Base-by-base conservation (phyloP, 2,113 vertebrate genomes). In the Tragelaphus scriptus region DNA sequence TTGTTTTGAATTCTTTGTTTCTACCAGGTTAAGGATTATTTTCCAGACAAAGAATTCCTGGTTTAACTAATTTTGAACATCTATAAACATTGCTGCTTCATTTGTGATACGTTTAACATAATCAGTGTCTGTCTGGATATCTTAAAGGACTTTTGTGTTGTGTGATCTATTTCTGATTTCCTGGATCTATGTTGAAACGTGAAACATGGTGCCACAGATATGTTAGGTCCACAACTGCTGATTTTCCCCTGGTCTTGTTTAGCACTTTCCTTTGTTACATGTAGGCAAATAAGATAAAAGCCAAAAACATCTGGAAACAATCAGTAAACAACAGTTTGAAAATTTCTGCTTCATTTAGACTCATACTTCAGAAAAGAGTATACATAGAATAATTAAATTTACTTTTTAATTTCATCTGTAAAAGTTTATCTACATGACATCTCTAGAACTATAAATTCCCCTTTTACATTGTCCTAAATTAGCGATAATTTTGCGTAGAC, bases 281-380 rank as follows among this genome's bases (percentile, higher is more conserved):
- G 16, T 49, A 75, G 88, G 94, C 63, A 95, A 79, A 91, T 85
- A 86, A 97, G 81, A 44, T 26, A 82, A 68, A 89, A 97, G 59
- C 53, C 68, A 92, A 71, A 51, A 92, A 95, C 93, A 98, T 98
- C 96, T 97, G 98, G 97, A 96, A 97, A 93, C 68, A 59, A 94
- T 98, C 95, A 96, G 94, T 75, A 96, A 92, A 95, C 36, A 98
- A 86, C 84, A 96, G 93, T 89, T 98, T 86, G 96, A 94, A 95
- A 94, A 95, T 96, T 96, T 97, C 96, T 97, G 91, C 93, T 95
- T 97, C 96, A 89, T 94, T 97, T 97, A 92, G 44, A 91, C 23
- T 77, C 91, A 94, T 85, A 80, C 56, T 94, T 98, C 82, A 95
- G 82, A 89, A 97, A 98, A 94, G 56, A 88, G 58, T 94, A 79